Base-by-base conservation (phyloP, 2,113 vertebrate species). In the Lepidothrix coronata region DNA sequence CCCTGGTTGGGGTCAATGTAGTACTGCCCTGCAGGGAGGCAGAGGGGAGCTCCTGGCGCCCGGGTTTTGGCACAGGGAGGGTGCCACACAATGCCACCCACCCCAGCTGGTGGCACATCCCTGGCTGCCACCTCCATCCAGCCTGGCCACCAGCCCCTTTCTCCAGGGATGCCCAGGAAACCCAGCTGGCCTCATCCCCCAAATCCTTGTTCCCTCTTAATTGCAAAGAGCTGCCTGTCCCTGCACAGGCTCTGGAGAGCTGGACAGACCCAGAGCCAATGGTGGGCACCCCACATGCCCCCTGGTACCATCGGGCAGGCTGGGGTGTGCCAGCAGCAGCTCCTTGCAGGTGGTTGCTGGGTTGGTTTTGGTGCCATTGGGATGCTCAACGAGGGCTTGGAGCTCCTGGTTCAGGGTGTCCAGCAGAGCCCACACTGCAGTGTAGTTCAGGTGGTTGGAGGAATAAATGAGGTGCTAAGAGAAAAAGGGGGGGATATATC, bases 1-100 rank as follows among this genome's bases (percentile, higher is more conserved):
- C 99, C 99, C 93, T 99, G 99, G 97, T 99, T 99, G 70, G 99
- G 99, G 93, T 99, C 99, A 9, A 99, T 98, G 97, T 99, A 99
- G 95, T 99, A 99, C 83, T 98, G 98, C 46, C 99, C 99, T 99
- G 95, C 15, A 78, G 89, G 88, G 61, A 85, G 66, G 71, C 52
- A 91, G 28, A 82, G 19, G 20, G 16, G 4, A 55, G n/a, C 37
- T 63, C 71, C 43, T 75, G 80, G 71, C 77, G 85, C 80, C 14
- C 1, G 0, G 7, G 3, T 31, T 66, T 49, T 35, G 63, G 63
- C 65, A 86, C 3, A 1, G 63, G 31, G 28, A 73, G 6, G 24
- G 48, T 71, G 52, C 31, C 35, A 35, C 2, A 1, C 0, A 0
- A 14, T 71, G 41, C 84, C 48, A 59, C 67, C 49, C 76, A n/a